These are phyloP conservation scores for Sycophila sp. DNA, from an alignment of 1,140 invertebrate species.

Conservation along the genomic window DNA sequence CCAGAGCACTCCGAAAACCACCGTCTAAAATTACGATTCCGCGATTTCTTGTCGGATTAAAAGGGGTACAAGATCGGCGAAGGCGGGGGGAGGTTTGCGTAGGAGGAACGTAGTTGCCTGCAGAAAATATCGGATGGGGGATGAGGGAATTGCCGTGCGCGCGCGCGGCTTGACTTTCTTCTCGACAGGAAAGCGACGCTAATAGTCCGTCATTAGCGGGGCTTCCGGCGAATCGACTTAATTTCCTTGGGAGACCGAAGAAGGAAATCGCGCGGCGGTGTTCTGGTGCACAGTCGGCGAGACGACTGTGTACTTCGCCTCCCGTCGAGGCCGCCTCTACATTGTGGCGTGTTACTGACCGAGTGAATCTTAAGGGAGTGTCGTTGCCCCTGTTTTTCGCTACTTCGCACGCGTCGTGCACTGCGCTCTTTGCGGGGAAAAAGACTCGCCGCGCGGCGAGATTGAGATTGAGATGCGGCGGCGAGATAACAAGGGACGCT, in stretches of 20 bases:
- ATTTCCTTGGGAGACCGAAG: constrained; percentile 8
- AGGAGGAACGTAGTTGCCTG: too few species aligned
- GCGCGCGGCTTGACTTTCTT: not conserved
- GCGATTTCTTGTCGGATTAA: not conserved
- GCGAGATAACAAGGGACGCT: not conserved
- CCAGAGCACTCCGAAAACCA: not conserved
- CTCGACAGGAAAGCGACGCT: constrained; percentile 1
- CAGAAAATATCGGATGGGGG: too few species aligned
- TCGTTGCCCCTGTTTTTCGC: not conserved
- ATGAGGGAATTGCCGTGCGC: too few species aligned
- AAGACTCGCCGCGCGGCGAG: not conserved
- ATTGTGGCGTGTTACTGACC: constrained; percentile 31
- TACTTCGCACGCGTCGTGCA: too few species aligned
- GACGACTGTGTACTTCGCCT: too few species aligned
- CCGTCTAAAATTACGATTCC: constrained; percentile 5
- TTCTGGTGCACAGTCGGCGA: not conserved
- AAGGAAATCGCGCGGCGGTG: not conserved
- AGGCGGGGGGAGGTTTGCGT: too few species aligned
- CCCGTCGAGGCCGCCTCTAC: constrained; percentile 17
- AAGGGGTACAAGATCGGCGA: too few species aligned
- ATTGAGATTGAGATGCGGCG: not conserved
- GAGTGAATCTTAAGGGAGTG: not conserved
- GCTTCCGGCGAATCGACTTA: constrained; percentile 3
- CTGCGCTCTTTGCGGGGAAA: too few species aligned
- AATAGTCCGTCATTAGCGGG: constrained; percentile 17